phyloP scores from a whole-genome alignment of 2,888 invertebrate species.

The Ptychoptera contaminata region DNA sequence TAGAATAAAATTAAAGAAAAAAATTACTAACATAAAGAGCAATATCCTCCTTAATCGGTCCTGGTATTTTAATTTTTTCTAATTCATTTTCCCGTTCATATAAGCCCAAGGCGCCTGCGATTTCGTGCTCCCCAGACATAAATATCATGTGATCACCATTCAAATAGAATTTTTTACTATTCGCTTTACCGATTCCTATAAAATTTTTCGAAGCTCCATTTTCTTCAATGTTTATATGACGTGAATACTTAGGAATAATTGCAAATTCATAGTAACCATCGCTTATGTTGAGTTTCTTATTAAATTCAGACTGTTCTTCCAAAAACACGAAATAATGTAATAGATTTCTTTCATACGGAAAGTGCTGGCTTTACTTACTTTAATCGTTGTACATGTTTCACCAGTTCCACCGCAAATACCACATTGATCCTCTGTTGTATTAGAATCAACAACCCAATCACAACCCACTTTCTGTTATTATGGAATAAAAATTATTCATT shows the following conservation, averaged over 20 bases:
- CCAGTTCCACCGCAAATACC: slow-evolving; percentile 78
- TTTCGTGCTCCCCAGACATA: slow-evolving; percentile 64
- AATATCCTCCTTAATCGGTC: slow-evolving; percentile 66
- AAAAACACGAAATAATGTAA: slow-evolving; percentile 4
- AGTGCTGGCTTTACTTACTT: slow-evolving; percentile 26
- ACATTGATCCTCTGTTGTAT: slow-evolving; percentile 64
- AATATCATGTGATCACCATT: slow-evolving; percentile 59
- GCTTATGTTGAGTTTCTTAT: slow-evolving; percentile 40
- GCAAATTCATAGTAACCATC: slow-evolving; percentile 42
- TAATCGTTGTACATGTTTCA: slow-evolving; percentile 57
- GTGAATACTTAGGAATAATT: slow-evolving; percentile 60
- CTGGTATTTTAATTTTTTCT: slow-evolving; percentile 67
- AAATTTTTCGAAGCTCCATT: slow-evolving; percentile 60
- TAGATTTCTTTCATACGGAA: not conserved
- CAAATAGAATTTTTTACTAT: slow-evolving; percentile 54
- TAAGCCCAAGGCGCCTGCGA: slow-evolving; percentile 62
- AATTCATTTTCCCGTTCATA: slow-evolving; percentile 64
- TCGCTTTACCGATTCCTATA: slow-evolving; percentile 58
- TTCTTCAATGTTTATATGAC: slow-evolving; percentile 65
- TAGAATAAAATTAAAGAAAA: not conserved
- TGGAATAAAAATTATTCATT: slow-evolving; percentile 16
- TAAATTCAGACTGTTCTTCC: slow-evolving; percentile 30
- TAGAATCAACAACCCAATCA: slow-evolving; percentile 74
- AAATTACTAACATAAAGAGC: slow-evolving; percentile 60
- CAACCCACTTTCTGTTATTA: slow-evolving; percentile 72